phyloP scores from a whole-genome alignment of 2,797 vertebrate species.

The Leptoclinus maculatus region DNA sequence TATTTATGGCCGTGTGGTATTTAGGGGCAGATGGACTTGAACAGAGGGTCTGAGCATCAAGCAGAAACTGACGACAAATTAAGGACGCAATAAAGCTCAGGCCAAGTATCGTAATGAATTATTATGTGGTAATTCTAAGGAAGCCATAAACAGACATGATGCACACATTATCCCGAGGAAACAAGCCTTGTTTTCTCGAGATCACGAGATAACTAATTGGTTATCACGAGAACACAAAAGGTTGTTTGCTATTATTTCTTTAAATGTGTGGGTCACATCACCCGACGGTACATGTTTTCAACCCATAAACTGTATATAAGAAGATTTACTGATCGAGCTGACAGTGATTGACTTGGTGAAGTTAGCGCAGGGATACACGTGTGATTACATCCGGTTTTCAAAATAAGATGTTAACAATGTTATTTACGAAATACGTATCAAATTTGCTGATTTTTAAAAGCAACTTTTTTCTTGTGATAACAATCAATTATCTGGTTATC shows the following conservation, averaged over 20 bases:
- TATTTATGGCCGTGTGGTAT: slow-evolving; percentile 41
- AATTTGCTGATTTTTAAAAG: not conserved
- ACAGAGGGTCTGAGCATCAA: slow-evolving; percentile 14
- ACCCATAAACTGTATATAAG: not conserved
- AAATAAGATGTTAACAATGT: not conserved
- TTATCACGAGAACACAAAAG: not conserved
- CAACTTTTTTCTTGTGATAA: no score
- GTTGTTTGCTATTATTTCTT: not conserved
- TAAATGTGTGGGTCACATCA: not conserved
- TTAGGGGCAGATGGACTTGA: slow-evolving; percentile 40
- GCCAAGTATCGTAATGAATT: not conserved
- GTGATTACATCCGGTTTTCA: not conserved
- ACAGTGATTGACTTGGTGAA: not conserved
- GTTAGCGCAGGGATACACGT: not conserved
- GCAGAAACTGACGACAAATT: not conserved
- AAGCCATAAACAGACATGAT: not conserved
- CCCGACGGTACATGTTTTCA: not conserved
- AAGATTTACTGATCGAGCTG: not conserved
- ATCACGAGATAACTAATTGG: not conserved
- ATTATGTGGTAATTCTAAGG: not conserved
- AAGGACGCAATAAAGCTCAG: not conserved
- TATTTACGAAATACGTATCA: not conserved
- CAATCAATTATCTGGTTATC: no score
- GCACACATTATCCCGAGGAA: not conserved
- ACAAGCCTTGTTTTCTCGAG: not conserved